Evolutionary conservation across 2,113 vertebrate genomes (phyloP).

Genomic region (Emydura subglobosa): DNA sequence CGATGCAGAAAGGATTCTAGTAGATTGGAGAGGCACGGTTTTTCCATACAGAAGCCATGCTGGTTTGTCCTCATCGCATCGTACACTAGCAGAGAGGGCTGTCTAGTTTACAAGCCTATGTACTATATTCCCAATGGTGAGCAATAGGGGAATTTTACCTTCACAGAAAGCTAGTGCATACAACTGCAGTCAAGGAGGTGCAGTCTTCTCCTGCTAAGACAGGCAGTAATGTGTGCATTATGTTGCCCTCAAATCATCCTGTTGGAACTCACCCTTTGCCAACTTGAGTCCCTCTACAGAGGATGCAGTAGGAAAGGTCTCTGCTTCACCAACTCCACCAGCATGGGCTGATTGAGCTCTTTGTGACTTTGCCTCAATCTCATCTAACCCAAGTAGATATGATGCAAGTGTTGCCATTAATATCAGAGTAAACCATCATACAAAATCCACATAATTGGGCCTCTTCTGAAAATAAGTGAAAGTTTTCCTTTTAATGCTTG

Average conservation of each 20-base stretch:
- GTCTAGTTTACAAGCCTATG: neutral
- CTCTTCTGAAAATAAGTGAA: constrained; percentile 69
- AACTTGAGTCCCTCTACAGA: constrained; percentile 9
- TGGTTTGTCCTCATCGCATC: neutral
- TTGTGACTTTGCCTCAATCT: constrained; percentile 33
- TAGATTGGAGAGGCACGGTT: neutral
- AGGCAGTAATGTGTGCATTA: constrained; percentile 29
- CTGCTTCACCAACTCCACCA: constrained; percentile 37
- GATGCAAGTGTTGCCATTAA: constrained; percentile 66
- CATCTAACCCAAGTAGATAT: constrained; percentile 43
- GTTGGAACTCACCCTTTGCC: constrained; percentile 32
- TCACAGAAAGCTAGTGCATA: neutral
- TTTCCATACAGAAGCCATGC: neutral
- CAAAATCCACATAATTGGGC: constrained; percentile 76
- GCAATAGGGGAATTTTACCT: neutral
- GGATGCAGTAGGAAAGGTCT: constrained; percentile 59
- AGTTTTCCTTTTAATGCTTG: constrained; percentile 68
- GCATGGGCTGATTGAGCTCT: constrained; percentile 4
- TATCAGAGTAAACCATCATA: constrained; percentile 53
- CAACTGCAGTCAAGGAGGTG: neutral
- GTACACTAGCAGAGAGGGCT: neutral
- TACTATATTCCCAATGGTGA: neutral
- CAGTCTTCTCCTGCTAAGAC: constrained; percentile 42
- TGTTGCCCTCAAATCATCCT: constrained; percentile 52
- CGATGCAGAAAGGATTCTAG: neutral